Evolutionary conservation across 2,797 vertebrate species (phyloP).

Genomic region (Protonibea diacanthus): DNA sequence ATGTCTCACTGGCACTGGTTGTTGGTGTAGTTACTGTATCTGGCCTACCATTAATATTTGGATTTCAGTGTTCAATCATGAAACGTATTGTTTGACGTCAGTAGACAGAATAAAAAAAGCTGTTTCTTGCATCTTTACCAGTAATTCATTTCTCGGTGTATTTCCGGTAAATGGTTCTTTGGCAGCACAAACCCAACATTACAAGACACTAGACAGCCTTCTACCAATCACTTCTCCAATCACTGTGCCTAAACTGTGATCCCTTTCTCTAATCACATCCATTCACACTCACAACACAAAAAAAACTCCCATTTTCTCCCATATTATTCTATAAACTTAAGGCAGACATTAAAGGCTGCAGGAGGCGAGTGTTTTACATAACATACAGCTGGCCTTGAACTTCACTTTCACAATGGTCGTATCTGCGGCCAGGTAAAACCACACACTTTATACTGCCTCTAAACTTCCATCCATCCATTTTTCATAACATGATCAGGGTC

Average conservation of each 20-base stretch:
- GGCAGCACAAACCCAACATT: slow-evolving; percentile 17
- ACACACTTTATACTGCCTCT: not conserved
- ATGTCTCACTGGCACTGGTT: not conserved
- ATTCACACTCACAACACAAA: slow-evolving; percentile 10
- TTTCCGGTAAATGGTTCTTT: slow-evolving; percentile 16
- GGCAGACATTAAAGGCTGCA: not conserved
- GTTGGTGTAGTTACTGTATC: not conserved
- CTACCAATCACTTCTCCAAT: slow-evolving; percentile 26
- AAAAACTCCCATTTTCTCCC: slow-evolving; percentile 6
- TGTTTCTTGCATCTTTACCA: not conserved
- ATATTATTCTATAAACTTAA: not conserved
- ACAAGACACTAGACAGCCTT: slow-evolving; percentile 27
- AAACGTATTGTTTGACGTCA: not conserved
- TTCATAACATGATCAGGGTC: no score
- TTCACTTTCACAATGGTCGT: not conserved
- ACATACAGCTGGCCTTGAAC: not conserved
- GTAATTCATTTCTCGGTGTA: slow-evolving; percentile 12
- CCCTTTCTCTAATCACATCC: slow-evolving; percentile 20
- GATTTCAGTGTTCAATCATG: not conserved
- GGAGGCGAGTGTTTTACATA: not conserved
- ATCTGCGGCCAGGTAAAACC: not conserved
- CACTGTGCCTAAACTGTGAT: slow-evolving; percentile 8
- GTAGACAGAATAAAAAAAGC: not conserved
- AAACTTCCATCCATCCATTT: not conserved
- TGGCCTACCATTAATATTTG: not conserved